Evolutionary conservation across 2,113 vertebrate genomes (phyloP).

Genomic region (Scopus umbretta): DNA sequence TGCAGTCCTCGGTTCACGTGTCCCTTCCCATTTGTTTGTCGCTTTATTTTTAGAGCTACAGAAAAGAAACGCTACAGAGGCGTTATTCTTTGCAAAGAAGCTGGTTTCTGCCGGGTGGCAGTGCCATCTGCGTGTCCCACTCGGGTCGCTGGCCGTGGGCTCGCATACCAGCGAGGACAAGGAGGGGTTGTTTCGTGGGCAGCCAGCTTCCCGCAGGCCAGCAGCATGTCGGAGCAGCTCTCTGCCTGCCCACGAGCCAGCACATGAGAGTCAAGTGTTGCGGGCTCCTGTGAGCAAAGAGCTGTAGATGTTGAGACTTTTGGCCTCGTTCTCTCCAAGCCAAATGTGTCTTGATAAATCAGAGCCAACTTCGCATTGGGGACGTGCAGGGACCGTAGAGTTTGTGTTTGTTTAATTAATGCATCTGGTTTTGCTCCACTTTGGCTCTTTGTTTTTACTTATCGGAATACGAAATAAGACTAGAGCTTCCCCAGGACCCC

Average conservation of each 20-base stretch:
- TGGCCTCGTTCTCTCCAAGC: neutral
- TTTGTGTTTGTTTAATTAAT: constrained; percentile 30
- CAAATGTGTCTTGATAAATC: constrained; percentile 7
- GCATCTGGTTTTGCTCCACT: constrained; percentile 45
- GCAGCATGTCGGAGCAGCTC: neutral
- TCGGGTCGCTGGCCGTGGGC: neutral
- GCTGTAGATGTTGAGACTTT: neutral
- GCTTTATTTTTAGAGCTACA: neutral
- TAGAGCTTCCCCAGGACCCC: neutral
- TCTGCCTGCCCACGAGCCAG: neutral
- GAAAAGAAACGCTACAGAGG: neutral
- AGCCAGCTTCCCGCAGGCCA: neutral
- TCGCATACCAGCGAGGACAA: neutral
- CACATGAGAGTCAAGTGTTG: neutral
- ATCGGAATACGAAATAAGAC: neutral
- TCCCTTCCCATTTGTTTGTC: neutral
- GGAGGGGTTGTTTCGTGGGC: neutral
- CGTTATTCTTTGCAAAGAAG: neutral
- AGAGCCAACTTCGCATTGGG: neutral
- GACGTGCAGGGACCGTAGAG: neutral
- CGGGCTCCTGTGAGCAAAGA: neutral
- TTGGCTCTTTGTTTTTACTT: constrained; percentile 25
- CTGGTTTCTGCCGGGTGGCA: neutral
- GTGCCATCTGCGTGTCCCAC: neutral
- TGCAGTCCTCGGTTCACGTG: fast-evolving